Evolutionary conservation across 2,113 vertebrate species (phyloP).

Genomic region (Atrichornis clamosus): DNA sequence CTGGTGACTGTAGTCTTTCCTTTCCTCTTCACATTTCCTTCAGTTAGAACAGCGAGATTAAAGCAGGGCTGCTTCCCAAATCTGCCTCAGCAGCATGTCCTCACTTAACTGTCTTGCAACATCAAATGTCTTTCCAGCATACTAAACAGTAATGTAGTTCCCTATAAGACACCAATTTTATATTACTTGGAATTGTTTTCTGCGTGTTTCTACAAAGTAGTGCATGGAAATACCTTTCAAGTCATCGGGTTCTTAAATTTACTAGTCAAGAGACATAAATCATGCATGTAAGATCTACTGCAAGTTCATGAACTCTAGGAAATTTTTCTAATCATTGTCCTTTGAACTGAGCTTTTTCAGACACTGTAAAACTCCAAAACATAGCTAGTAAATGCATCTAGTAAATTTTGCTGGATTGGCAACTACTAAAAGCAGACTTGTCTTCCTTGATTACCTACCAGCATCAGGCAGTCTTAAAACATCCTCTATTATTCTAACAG

Average conservation of each 20-base stretch:
- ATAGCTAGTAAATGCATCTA: not conserved
- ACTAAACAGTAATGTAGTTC: not conserved
- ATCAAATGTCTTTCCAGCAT: not conserved
- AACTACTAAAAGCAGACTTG: constrained; percentile 20
- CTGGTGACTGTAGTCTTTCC: not conserved
- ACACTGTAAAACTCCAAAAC: constrained; percentile 22
- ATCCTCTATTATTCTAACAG: not conserved
- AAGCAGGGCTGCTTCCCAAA: not conserved
- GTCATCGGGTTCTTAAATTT: not conserved
- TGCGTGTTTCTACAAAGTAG: not conserved
- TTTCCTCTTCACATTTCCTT: not conserved
- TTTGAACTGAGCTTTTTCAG: constrained; percentile 48
- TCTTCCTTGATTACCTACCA: constrained; percentile 5
- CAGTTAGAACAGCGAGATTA: not conserved
- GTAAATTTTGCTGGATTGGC: constrained; percentile 41
- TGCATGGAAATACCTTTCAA: constrained; percentile 6
- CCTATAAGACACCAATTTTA: not conserved
- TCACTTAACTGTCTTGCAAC: constrained; percentile 13
- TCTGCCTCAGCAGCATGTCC: not conserved
- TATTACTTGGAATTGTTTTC: constrained; percentile 12
- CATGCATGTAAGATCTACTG: not conserved
- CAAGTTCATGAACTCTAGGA: constrained; percentile 40
- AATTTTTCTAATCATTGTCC: constrained; percentile 15
- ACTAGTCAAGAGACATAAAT: constrained; percentile 31
- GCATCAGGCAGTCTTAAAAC: not conserved